Evolutionary conservation across 2,113 vertebrate genomes (phyloP).

Genomic region (Myocastor coypus): DNA sequence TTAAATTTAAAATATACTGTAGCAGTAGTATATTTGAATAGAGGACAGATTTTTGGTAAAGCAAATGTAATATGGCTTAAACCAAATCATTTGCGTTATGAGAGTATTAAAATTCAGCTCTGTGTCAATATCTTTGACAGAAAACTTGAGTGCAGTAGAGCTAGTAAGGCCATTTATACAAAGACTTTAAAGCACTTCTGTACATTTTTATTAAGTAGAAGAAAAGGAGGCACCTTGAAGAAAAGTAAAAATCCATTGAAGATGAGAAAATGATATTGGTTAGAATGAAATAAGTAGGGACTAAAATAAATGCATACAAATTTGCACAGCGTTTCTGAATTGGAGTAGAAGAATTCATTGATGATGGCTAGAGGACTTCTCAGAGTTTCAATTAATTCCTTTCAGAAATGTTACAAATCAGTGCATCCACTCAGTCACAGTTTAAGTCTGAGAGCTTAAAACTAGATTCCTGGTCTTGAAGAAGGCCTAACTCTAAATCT

Average conservation of each 20-base stretch:
- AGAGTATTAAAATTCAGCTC: not conserved
- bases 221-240: constrained; percentile 22
- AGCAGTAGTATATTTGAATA: not conserved
- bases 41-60: constrained; percentile 63
- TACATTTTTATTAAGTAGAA: constrained; percentile 29
- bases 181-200: not conserved
- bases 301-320: constrained; percentile 24
- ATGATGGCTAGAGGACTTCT: not conserved
- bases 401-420: constrained; percentile 5
- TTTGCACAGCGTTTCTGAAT: not conserved
- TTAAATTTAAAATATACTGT: constrained; percentile 12
- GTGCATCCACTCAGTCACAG: not conserved
- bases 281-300: not conserved
- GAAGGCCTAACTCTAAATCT: not conserved
- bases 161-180: not conserved
- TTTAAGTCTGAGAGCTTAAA: not conserved
- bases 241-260: constrained; percentile 44
- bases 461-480: not conserved
- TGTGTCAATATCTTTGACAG: not conserved
- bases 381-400: constrained; percentile 32
- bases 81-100: constrained; percentile 46
- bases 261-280: not conserved
- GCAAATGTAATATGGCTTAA: constrained; percentile 36
- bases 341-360: not conserved
- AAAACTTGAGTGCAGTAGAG: constrained; percentile 52